Percentiles rank a stretch among this genome's conserved stretches.
Conservation (phyloP, 2,888 invertebrate species). For the Melipona beecheii region DNA sequence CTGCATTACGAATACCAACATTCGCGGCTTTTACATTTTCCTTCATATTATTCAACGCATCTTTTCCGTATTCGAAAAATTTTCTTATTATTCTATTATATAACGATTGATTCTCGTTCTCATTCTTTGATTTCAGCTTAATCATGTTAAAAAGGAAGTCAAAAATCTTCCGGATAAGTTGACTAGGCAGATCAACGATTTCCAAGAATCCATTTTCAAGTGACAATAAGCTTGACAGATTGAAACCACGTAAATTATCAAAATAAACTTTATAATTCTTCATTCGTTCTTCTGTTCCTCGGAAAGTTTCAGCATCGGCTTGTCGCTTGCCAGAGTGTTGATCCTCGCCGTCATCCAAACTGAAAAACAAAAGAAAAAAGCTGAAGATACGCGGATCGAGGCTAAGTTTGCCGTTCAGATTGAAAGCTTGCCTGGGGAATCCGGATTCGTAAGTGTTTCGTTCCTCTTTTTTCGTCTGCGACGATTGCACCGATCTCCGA, state of each 20-base stretch:
- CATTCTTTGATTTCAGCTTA: neutral
- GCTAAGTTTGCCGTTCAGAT: slow-evolving; percentile 38
- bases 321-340: slow-evolving; percentile 10
- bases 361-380: slow-evolving; percentile 2
- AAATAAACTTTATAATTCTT: neutral
- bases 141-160: slow-evolving; percentile 1
- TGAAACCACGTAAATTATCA: neutral
- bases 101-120: neutral
- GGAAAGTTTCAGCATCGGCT: neutral
- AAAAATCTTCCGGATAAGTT: slow-evolving; percentile 17
- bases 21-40: neutral
- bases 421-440: slow-evolving; percentile 9
- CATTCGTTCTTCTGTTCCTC: neutral
- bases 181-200: neutral
- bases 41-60: neutral
- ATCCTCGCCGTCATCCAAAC: slow-evolving; percentile 2
- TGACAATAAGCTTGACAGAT: neutral
- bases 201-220: neutral
- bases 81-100: neutral
- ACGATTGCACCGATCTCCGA: slow-evolving; percentile 19
- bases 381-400: slow-evolving; percentile 7
- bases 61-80: slow-evolving; percentile 6
- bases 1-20: slow-evolving; percentile 9
- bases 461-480: neutral
- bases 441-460: neutral